A percentile compares a stretch with the other conserved stretches of the same genome.
Conservation (phyloP, 2,797 vertebrate genomes). For the Sphenodon punctatus region DNA sequence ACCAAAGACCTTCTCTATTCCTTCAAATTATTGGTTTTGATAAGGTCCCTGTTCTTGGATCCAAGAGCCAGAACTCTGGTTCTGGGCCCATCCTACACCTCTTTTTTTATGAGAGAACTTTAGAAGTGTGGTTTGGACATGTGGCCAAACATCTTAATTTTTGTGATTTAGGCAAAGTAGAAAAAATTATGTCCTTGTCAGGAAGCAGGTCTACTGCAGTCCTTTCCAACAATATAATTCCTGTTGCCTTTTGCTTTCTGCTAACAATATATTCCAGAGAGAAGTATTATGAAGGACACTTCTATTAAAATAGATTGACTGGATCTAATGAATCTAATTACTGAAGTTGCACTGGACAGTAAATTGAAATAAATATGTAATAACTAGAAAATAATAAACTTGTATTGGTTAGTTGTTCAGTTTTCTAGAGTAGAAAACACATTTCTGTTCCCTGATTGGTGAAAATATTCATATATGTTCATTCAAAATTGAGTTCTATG, state of each 20-base stretch:
- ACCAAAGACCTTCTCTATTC: not conserved
- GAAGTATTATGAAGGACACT: not conserved
- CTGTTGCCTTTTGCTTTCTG: not conserved
- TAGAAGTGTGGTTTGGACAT: not conserved
- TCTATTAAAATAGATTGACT: not conserved
- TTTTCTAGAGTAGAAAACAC: not conserved
- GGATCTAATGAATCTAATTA: not conserved
- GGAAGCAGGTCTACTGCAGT: not conserved
- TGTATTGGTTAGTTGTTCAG: not conserved
- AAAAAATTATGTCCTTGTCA: not conserved
- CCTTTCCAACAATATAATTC: not conserved
- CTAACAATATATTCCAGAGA: not conserved
- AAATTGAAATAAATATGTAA: not conserved
- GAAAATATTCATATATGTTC: not conserved
- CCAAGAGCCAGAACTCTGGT: too few species aligned
- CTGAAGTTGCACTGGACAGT: not conserved
- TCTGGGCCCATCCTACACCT: too few species aligned
- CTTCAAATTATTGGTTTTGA: not conserved
- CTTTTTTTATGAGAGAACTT: too few species aligned
- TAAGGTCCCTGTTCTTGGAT: too few species aligned
- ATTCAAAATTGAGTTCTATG: not conserved
- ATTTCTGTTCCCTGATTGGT: not conserved
- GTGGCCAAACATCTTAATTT: not conserved
- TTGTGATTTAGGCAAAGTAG: not conserved
- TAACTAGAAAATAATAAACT: not conserved